Evolutionary conservation across 2,888 invertebrate species (phyloP).

Genomic region (Laspeyria flexula): DNA sequence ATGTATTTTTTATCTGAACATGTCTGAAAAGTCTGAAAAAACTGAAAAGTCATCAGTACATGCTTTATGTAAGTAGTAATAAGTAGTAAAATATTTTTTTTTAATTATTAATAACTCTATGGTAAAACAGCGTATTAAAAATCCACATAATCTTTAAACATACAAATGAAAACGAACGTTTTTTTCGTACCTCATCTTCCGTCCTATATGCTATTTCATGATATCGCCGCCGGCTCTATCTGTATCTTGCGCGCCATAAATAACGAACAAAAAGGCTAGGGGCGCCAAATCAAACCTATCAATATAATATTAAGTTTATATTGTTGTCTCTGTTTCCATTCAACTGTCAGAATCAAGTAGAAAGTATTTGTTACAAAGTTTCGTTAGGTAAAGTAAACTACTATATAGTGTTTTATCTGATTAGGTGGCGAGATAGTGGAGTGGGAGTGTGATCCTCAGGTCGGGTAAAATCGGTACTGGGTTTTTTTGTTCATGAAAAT

Average conservation of each 20-base stretch:
- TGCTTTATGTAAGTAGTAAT: no score
- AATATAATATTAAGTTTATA: conserved; percentile 80
- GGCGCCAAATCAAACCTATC: conserved; percentile 79
- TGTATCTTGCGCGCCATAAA: conserved; percentile 81
- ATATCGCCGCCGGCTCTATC: conserved; percentile 78
- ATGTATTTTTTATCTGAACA: no score
- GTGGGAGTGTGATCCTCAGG: no score
- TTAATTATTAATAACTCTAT: conserved; percentile 9
- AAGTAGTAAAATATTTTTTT: not conserved
- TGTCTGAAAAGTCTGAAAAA: no score
- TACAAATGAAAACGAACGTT: conserved; percentile 72
- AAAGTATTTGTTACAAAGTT: not conserved
- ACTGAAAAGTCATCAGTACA: no score
- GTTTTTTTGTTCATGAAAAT: no score
- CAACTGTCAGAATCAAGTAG: conserved; percentile 40
- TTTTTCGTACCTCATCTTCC: conserved; percentile 82
- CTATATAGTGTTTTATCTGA: no score
- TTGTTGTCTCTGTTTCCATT: conserved; percentile 55
- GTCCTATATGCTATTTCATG: conserved; percentile 85
- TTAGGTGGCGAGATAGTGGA: no score
- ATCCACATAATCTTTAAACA: conserved; percentile 52
- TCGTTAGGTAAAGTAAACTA: not conserved
- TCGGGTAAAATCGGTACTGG: no score
- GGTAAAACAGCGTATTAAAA: not conserved
- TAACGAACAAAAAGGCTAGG: conserved; percentile 77